Base-by-base conservation (phyloP, 1,140 invertebrate species). In the Drosophila lini region DNA sequence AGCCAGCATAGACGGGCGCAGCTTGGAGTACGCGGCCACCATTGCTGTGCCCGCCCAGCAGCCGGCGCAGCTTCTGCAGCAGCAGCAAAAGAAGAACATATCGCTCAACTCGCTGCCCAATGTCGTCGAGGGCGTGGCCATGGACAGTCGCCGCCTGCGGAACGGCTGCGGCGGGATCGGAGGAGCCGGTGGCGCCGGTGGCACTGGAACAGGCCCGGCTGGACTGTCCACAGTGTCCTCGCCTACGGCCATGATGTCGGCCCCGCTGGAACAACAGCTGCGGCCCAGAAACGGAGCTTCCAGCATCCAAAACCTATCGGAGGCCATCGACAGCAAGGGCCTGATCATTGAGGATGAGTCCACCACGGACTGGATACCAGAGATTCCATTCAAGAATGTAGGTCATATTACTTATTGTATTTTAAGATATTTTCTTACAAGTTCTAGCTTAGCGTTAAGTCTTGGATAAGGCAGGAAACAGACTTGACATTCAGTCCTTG, bases 381-480 rank as follows among this genome's bases (percentile, higher is more conserved):
- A 98, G 93, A 97, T 97, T 90, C 97, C 97, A 3, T 98, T 98
- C 85, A 96, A 97, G 93, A 97, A 97, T 93, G 97, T 98, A 93
- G 93, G 94, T 90, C 58, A 42, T 2, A 19, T n/a, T 11, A 8
- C 15, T 9, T 28, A 28, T 28, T 28, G 25, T 5, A 28, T 28
- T 28, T 28, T 28, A 28, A 28, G 25, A 28, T 28, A 28, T 28
- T 22, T 22, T 22, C 22, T 1, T 2, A 22, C 22, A 28, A 0
- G 25, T 28, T 28, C 5, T 28, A 28, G 25, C 16, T 9, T 9
- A 15, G 44, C 19, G 8, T 22, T 19, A 44, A 16, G 40, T 5
- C 8, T 8, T 16, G 40, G 16, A 25, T 5, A 25, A 4, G 5
- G 25, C 25, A 10, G 41, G n/a, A 42, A 10, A 16, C 41, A 10